A percentile compares a stretch with the other conserved stretches of the same genome.
Conservation (phyloP, 2,888 invertebrate genomes). For the Gryllus longicercus region DNA sequence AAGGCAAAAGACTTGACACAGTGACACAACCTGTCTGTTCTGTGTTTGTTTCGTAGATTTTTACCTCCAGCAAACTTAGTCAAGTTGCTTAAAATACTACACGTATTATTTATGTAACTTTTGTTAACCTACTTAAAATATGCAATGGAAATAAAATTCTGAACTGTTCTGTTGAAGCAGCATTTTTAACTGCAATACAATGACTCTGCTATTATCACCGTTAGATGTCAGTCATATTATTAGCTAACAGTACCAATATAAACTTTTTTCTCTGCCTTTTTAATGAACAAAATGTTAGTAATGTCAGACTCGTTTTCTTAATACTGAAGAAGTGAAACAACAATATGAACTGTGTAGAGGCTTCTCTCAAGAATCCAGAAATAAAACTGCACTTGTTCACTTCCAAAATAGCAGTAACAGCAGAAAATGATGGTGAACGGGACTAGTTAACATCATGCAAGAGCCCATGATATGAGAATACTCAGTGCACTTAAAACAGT, state of each 20-base stretch:
- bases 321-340: background rate
- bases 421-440: background rate
- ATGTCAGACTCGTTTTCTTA: background rate
- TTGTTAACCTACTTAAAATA: no score
- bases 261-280: no score
- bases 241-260: no score
- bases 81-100: no score
- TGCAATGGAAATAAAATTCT: no score
- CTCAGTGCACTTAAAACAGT: constrained; percentile 1
- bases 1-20: constrained; percentile 12
- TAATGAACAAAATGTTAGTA: no score
- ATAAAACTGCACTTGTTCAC: background rate
- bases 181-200: no score
- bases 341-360: background rate
- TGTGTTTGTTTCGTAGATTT: background rate
- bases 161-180: no score
- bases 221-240: no score
- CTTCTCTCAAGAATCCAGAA: background rate
- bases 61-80: no score
- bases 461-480: background rate
- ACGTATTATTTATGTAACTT: no score
- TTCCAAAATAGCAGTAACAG: constrained; percentile 11
- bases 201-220: no score
- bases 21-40: background rate
- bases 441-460: constrained; percentile 1